These are phyloP conservation scores for Xenopus laevis DNA, from an alignment of 2,113 vertebrate genomes.

Conservation along the genomic window DNA sequence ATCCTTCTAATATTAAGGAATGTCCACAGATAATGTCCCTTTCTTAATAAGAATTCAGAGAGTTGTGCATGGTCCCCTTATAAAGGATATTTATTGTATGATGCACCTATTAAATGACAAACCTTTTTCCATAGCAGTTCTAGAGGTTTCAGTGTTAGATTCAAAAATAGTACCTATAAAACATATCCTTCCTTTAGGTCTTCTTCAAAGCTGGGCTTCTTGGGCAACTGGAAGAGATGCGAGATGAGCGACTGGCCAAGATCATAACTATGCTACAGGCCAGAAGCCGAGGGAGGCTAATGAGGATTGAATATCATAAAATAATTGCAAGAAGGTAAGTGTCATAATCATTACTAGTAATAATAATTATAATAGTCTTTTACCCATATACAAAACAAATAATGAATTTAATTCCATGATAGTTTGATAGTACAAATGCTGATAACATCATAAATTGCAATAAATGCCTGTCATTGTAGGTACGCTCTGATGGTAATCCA, in stretches of 20 bases:
- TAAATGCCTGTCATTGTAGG: background rate
- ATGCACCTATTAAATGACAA: too few species aligned
- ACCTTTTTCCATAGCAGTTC: background rate
- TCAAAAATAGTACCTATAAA: too few species aligned
- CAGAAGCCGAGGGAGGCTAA: conserved; percentile 74
- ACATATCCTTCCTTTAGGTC: conserved; percentile 64
- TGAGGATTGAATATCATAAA: conserved; percentile 76
- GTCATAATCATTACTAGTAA: background rate
- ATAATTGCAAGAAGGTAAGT: conserved; percentile 73
- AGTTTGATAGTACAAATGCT: background rate
- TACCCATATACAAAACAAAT: too few species aligned
- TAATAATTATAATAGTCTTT: too few species aligned
- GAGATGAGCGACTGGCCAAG: conserved; percentile 86
- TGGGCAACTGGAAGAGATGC: conserved; percentile 81
- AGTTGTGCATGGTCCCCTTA: too few species aligned
- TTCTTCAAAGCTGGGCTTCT: conserved; percentile 92
- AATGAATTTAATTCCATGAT: background rate
- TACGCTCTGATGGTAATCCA: conserved; percentile 84
- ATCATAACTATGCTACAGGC: conserved; percentile 85
- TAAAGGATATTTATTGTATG: too few species aligned
- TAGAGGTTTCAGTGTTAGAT: background rate
- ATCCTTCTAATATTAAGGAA: too few species aligned
- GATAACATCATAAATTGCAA: background rate
- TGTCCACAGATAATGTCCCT: too few species aligned
- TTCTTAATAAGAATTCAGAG: too few species aligned